Base-by-base conservation (phyloP, 30 jellyfish, hydroid and myxozoan genomes). In the Sanderia malayensis region DNA sequence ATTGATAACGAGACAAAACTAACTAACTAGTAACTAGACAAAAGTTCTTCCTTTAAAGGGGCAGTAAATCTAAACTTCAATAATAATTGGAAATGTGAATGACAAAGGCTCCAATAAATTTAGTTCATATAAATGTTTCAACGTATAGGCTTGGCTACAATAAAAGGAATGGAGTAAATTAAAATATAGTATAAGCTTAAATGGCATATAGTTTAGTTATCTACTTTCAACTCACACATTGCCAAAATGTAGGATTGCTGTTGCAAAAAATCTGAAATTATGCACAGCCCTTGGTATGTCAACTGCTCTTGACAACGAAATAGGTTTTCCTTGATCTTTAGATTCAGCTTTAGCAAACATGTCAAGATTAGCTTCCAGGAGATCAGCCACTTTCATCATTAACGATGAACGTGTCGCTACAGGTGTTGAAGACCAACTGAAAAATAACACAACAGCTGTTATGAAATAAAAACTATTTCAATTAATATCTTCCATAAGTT, bases 281-380 rank as follows among this genome's bases (percentile, higher is more conserved):
- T 79, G 94, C 22, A 62, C 89, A 23, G 94, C 94, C 45, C 96
- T 88, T 66, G 96, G 96, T 21, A 86, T 86, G 73, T 86, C 96
- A 58, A 86, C 96, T 13, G 84, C 61, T 66, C 53, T 79, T 61
- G 92, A 80, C 32, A 86, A 61, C 96, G 94, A 86, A 11, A 71
- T 24, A 17, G 96, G 96, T 59, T 86, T 86, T 13, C 96, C 96
- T 72, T 86, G 96, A 27, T 86, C 96, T 0, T 49, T 60, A 19
- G 96, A 86, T 58, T 86, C 96, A 25, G 96, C 96, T 29, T 59
- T 32, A 6, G 96, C 96, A 69, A 86, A 73, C 31, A 58, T 81
- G 15, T 79, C 89, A 20, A 71, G 26, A 20, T 52, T 79, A n/a
- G 80, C 69, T 34, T 86, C 90, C 25, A 86, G 34, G 24, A 86